Evolutionary conservation across 2,797 vertebrate species (phyloP).

Genomic region (Vespertilio murinus): DNA sequence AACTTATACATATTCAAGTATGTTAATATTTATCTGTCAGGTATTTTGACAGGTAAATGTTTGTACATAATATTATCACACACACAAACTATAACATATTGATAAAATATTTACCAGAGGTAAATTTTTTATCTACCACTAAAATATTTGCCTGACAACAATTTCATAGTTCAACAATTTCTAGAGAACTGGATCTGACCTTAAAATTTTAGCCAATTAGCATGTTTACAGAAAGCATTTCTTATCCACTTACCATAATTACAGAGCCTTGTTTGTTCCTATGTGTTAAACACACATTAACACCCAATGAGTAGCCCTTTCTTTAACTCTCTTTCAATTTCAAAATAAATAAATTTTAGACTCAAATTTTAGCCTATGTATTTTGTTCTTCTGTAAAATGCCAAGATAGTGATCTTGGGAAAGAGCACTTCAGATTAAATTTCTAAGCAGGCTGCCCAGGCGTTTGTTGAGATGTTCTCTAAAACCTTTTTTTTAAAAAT

Average conservation of each 20-base stretch:
- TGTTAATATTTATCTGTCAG: conserved; percentile 49
- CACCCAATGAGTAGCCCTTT: conserved; percentile 6
- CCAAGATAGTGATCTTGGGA: neutral
- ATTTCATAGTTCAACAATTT: conserved; percentile 63
- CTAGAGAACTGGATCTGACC: conserved; percentile 56
- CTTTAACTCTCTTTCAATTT: conserved; percentile 43
- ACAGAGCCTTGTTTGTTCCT: conserved; percentile 23
- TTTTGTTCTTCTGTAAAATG: conserved; percentile 28
- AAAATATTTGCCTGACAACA: conserved; percentile 52
- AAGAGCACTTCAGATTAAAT: conserved; percentile 3
- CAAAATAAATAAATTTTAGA: neutral
- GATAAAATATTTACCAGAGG: conserved; percentile 60
- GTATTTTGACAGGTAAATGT: conserved; percentile 65
- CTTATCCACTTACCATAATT: conserved; percentile 74
- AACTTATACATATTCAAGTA: conserved; percentile 34
- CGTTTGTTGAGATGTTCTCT: neutral
- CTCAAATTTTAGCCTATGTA: neutral
- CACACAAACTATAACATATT: conserved; percentile 45
- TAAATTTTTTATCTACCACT: conserved; percentile 40
- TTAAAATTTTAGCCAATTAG: conserved; percentile 71
- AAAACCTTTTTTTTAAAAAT: neutral
- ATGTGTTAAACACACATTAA: conserved; percentile 53
- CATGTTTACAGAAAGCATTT: conserved; percentile 64
- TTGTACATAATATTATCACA: conserved; percentile 51
- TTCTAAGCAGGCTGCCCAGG: neutral